Percentiles rank a stretch among this genome's conserved stretches.
phyloP scores from a whole-genome alignment of 2,888 invertebrate species.

The Acholoe squamosa region DNA sequence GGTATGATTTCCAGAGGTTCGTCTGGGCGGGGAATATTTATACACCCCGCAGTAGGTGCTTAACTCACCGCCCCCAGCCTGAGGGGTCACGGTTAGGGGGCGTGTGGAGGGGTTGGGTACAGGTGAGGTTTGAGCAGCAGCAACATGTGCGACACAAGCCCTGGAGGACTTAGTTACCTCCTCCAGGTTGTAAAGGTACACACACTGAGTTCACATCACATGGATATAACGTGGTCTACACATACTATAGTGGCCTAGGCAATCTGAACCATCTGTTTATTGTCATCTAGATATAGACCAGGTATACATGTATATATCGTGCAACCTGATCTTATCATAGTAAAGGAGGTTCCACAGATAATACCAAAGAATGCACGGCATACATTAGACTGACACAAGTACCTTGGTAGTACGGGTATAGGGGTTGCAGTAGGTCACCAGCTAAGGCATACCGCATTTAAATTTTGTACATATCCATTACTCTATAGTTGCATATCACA shows the following conservation, averaged over 20 bases:
- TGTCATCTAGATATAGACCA: neutral
- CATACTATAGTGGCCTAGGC: neutral
- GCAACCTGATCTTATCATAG: no score
- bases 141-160: conserved; percentile 17
- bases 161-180: neutral
- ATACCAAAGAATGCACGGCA: no score
- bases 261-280: conserved; percentile 28
- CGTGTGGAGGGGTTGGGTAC: neutral
- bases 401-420: no score
- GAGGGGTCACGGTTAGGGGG: neutral
- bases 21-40: conserved; percentile 39
- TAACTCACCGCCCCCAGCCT: neutral
- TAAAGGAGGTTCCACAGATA: no score
- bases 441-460: no score
- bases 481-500: no score
- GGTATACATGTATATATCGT: neutral
- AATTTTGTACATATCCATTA: no score
- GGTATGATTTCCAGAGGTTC: conserved; percentile 20
- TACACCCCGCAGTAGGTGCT: conserved; percentile 17
- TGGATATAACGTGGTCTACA: neutral
- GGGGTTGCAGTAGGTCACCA: no score
- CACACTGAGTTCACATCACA: neutral
- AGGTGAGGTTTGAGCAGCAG: neutral
- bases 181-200: neutral
- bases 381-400: no score